These are phyloP conservation scores for Platysternon megacephalum DNA, from an alignment of 2,113 vertebrate genomes.

Conservation along the genomic window DNA sequence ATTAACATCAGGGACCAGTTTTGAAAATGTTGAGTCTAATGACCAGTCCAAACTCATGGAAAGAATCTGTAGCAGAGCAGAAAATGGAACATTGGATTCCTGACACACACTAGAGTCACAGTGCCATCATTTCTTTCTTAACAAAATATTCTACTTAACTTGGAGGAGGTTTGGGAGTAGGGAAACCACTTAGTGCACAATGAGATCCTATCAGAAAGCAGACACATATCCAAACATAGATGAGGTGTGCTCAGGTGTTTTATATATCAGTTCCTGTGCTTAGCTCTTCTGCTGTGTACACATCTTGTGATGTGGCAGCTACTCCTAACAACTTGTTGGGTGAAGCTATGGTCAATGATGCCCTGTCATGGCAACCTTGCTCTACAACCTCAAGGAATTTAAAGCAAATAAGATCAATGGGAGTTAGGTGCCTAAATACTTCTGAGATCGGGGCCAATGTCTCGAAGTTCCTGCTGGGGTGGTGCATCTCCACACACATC, in stretches of 20 bases:
- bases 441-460: not conserved
- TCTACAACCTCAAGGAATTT: not conserved
- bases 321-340: not conserved
- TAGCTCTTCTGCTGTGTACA: not conserved
- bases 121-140: not conserved
- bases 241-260: not conserved
- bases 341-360: not conserved
- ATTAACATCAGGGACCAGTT: not conserved
- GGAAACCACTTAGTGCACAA: not conserved
- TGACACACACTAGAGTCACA: not conserved
- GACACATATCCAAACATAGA: not conserved
- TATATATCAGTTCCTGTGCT: not conserved
- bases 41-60: not conserved
- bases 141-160: not conserved
- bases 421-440: not conserved
- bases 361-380: not conserved
- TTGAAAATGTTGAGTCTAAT: not conserved
- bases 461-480: not conserved
- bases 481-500: not conserved
- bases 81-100: not conserved
- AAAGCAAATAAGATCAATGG: not conserved
- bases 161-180: not conserved
- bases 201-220: not conserved
- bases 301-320: not conserved
- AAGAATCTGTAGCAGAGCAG: not conserved